Base-by-base conservation (phyloP, 2,797 vertebrate genomes). In the Varecia variegata region DNA sequence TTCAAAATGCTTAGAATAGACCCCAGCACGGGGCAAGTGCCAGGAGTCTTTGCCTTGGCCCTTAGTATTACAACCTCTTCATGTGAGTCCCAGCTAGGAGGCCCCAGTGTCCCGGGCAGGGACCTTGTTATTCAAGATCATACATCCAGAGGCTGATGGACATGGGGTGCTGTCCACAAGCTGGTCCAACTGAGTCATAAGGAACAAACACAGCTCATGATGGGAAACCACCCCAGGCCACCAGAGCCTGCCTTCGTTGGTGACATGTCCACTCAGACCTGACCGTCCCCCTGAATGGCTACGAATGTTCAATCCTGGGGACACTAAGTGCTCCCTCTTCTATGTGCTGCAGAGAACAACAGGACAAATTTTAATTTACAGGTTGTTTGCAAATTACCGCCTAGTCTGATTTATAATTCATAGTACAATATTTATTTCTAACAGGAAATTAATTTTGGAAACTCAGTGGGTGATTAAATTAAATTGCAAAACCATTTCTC, bases 371-470 rank as follows among this genome's bases (percentile, higher is more conserved):
- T 88, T 97, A 92, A 98, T 96, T 95, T 90, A 88, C 90, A 93
- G 38, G 47, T 85, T 96, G 95, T 92, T 92, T 80, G 80, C 85
- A 95, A 97, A 96, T 97, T 96, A 90, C 83, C 18, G 70, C 96
- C 94, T 52, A 35, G 82, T 96, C 95, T 98, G 97, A 96, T 97
- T 98, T 97, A 96, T 96, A 97, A 97, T 98, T 98, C 97, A 95
- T 30, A 79, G 92, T 92, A 97, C 95, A 96, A 98, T 97, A 96
- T 94, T 97, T 95, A 95, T 95, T 97, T 88, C 94, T 97, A 98
- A 97, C 67, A 97, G 96, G 97, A 97, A 98, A 98, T 97, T 98
- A 98, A 97, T 97, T 98, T 96, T 97, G 96, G 93, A 97, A 98
- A 97, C 87, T 89, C 71, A 92, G 82, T 96, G 97, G 97, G 94